A percentile compares a stretch with the other conserved stretches of the same genome.
Evolutionary conservation across 2,888 invertebrate genomes (phyloP).

Genomic region (Mesochorus sp.): DNA sequence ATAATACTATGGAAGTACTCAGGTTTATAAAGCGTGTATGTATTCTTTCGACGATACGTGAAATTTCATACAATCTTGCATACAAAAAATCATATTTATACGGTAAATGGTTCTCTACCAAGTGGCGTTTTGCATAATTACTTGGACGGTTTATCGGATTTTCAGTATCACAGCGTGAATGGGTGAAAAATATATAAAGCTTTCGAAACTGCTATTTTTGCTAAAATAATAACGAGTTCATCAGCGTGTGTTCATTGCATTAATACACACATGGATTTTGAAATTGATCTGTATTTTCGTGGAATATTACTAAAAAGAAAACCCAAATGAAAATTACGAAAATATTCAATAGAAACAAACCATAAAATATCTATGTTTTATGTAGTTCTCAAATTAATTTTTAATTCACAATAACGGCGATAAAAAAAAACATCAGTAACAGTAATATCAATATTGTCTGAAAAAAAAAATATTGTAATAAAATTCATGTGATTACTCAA

Average conservation of each 20-base stretch:
- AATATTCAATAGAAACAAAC: too few relatives aligned
- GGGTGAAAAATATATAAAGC: background rate
- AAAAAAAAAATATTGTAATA: too few relatives aligned
- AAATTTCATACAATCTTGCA: background rate
- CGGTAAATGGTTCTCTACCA: background rate
- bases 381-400: too few relatives aligned
- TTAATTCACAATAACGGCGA: too few relatives aligned
- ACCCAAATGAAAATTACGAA: background rate
- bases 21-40: too few relatives aligned
- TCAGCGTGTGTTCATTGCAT: background rate
- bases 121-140: slow-evolving; percentile 16
- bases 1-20: too few relatives aligned
- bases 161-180: background rate
- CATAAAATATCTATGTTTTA: too few relatives aligned
- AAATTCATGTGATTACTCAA: too few relatives aligned
- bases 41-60: background rate
- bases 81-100: slow-evolving; percentile 11
- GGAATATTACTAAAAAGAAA: background rate
- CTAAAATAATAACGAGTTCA: slow-evolving; percentile 23
- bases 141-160: slow-evolving; percentile 7
- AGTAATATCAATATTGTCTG: too few relatives aligned
- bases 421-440: too few relatives aligned
- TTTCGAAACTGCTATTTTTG: background rate
- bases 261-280: background rate
- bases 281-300: slow-evolving; percentile 25